Evolutionary conservation across 2,113 vertebrate species (phyloP).

Genomic region (Lathamus discolor): DNA sequence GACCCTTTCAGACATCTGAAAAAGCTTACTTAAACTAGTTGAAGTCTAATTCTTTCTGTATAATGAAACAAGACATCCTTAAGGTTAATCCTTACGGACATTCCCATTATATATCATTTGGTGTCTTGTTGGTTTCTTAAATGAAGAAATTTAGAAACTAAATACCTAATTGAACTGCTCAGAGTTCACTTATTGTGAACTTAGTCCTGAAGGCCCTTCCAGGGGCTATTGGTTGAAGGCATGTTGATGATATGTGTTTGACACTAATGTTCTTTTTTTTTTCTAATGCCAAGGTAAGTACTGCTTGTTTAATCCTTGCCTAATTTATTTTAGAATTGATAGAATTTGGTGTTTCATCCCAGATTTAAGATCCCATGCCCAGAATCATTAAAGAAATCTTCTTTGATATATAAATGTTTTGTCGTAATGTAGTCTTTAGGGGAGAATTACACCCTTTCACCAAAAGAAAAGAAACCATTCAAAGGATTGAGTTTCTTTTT

Average conservation of each 20-base stretch:
- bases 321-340: conserved; percentile 66
- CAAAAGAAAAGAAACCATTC: conserved; percentile 60
- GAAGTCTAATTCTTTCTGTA: not conserved
- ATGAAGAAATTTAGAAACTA: not conserved
- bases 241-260: conserved; percentile 17
- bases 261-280: conserved; percentile 11
- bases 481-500: conserved; percentile 50
- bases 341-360: conserved; percentile 60
- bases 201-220: conserved; percentile 16
- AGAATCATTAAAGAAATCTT: conserved; percentile 44
- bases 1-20: not conserved
- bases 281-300: conserved; percentile 52
- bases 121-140: conserved; percentile 18
- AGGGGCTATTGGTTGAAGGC: not conserved
- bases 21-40: not conserved
- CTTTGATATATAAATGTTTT: conserved; percentile 65
- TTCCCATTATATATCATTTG: conserved; percentile 18
- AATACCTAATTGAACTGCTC: not conserved
- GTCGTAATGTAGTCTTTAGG: conserved; percentile 61
- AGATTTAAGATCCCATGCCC: conserved; percentile 58
- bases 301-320: conserved; percentile 43
- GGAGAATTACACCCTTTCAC: conserved; percentile 65
- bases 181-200: conserved; percentile 27
- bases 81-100: not conserved
- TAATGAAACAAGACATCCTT: not conserved